These are phyloP conservation scores for Eubasilissa splendida DNA, from an alignment of 2,888 invertebrate species.

Conservation along the genomic window DNA sequence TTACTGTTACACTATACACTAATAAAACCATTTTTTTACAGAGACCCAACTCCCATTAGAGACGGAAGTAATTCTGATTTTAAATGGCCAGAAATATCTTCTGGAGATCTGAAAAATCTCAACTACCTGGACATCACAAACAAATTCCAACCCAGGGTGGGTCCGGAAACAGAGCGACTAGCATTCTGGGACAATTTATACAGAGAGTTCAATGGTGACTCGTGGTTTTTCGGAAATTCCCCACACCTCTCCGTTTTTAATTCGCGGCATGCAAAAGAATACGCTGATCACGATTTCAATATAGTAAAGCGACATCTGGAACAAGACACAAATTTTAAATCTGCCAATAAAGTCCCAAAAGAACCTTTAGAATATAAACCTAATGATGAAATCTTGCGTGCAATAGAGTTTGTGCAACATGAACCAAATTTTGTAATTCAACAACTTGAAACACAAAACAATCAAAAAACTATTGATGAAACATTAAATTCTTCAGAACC, in stretches of 20 bases:
- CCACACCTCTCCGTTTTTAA: not conserved
- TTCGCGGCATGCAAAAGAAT: slow-evolving; percentile 6
- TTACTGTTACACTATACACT: too few relatives aligned
- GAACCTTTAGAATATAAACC: too few relatives aligned
- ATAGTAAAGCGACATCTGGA: slow-evolving; percentile 21
- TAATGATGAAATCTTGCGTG: too few relatives aligned
- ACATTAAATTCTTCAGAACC: too few relatives aligned
- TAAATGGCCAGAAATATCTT: slow-evolving; percentile 71
- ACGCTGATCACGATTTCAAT: slow-evolving; percentile 11
- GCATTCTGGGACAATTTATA: slow-evolving; percentile 74
- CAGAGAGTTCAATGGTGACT: slow-evolving; percentile 63
- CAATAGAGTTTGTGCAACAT: too few relatives aligned
- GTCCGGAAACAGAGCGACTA: slow-evolving; percentile 72
- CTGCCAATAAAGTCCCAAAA: not conserved
- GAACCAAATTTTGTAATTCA: too few relatives aligned
- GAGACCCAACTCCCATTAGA: slow-evolving; percentile 73
- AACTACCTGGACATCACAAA: slow-evolving; percentile 73
- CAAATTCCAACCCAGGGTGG: slow-evolving; percentile 68
- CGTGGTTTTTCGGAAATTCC: slow-evolving; percentile 43
- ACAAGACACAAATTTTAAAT: not conserved
- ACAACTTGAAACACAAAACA: too few relatives aligned
- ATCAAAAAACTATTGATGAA: too few relatives aligned
- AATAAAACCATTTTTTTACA: slow-evolving; percentile 58
- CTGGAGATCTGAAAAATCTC: slow-evolving; percentile 63
- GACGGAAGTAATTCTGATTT: slow-evolving; percentile 70